Percentiles rank a stretch among this genome's conserved stretches.
phyloP scores from a whole-genome alignment of 2,113 vertebrate species.

The Lasiurus cinereus region DNA sequence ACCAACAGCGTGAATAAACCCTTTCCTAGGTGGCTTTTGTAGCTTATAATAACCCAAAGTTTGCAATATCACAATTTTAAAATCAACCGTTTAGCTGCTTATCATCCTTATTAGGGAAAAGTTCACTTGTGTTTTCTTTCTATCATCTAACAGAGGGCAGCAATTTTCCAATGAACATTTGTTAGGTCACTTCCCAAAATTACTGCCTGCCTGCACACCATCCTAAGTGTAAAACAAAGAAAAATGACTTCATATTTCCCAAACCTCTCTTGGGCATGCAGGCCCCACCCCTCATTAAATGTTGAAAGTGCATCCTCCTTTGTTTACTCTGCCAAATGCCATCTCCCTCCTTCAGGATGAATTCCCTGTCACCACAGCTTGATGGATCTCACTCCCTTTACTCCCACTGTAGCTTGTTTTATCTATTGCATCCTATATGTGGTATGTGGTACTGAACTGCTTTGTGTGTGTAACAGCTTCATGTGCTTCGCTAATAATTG shows the following conservation, averaged over 20 bases:
- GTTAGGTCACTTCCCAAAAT: background rate
- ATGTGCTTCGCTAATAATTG: background rate
- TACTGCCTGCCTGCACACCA: accelerated
- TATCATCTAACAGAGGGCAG: too few species aligned
- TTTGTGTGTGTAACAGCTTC: background rate
- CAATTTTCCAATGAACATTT: background rate
- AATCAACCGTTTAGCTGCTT: background rate
- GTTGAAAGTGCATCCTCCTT: background rate
- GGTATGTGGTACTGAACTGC: too few species aligned
- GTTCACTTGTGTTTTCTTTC: background rate
- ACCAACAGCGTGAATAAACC: background rate
- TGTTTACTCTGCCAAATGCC: background rate
- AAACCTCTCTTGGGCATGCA: background rate
- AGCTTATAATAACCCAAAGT: background rate
- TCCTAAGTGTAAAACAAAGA: background rate
- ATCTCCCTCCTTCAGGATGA: background rate
- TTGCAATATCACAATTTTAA: background rate
- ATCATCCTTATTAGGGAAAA: background rate
- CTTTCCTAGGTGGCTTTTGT: background rate
- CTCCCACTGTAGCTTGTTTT: background rate
- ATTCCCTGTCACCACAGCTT: background rate
- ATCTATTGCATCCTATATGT: background rate
- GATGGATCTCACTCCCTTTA: background rate
- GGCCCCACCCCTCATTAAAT: background rate
- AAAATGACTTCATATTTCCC: background rate